Conservation (phyloP, 2,797 vertebrate genomes). For the Siniperca scherzeri region DNA sequence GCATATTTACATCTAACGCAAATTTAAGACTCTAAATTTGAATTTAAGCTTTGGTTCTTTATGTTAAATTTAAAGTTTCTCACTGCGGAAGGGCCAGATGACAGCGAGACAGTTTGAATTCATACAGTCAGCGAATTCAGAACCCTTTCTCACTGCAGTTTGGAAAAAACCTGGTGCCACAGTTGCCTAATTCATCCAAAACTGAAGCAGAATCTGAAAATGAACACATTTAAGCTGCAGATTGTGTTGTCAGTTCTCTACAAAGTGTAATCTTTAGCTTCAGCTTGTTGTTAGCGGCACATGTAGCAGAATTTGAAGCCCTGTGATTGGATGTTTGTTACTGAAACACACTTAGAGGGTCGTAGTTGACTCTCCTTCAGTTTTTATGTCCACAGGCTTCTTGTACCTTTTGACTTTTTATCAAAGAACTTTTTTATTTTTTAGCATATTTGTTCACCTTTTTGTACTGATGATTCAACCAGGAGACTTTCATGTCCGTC, state of each 20-base stretch:
- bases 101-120: no score
- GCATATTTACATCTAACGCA: not conserved
- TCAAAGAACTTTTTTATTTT: not conserved
- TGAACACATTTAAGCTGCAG: no score
- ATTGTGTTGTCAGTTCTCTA: no score
- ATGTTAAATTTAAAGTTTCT: not conserved
- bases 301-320: no score
- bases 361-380: no score
- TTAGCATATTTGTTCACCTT: not conserved
- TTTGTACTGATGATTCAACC: not conserved
- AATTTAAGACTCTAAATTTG: not conserved
- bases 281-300: no score
- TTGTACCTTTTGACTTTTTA: not conserved
- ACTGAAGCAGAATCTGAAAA: no score
- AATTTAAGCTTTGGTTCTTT: not conserved
- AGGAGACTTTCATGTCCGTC: not conserved
- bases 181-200: no score
- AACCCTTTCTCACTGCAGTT: no score
- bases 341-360: not conserved
- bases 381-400: not conserved
- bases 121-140: no score
- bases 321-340: not conserved
- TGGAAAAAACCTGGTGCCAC: no score
- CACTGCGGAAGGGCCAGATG: not conserved
- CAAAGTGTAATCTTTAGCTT: no score